phyloP scores from a whole-genome alignment of 2,888 invertebrate genomes.

The Drosophila sordidula region DNA sequence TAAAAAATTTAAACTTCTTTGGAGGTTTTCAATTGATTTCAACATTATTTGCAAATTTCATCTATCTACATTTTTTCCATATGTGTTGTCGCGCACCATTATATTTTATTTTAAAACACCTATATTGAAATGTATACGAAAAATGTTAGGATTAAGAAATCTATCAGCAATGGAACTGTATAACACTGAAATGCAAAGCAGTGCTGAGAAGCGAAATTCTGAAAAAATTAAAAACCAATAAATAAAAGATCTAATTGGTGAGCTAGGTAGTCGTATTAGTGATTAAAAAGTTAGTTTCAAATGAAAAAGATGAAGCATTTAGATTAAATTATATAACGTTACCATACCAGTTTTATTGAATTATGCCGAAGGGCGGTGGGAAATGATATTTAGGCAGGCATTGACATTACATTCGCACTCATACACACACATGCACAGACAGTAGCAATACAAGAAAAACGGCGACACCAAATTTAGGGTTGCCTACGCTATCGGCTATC shows the following conservation, averaged over 20 bases:
- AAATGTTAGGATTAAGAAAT: neutral
- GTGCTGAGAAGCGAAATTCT: constrained; percentile 13
- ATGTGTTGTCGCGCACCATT: neutral
- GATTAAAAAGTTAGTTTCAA: neutral
- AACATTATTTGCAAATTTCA: neutral
- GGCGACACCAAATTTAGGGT: constrained; percentile 46
- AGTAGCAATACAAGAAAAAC: constrained; percentile 12
- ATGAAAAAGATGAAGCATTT: neutral
- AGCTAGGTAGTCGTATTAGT: neutral
- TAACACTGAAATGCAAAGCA: neutral
- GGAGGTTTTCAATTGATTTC: neutral
- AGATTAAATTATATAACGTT: constrained; percentile 7
- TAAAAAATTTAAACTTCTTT: constrained; percentile 3
- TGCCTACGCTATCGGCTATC: constrained; percentile 46
- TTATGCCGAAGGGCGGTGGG: neutral
- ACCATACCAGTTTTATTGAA: neutral
- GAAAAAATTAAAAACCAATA: constrained; percentile 4
- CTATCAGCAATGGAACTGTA: neutral
- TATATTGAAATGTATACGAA: neutral
- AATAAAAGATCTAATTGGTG: constrained; percentile 1
- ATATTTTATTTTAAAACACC: too few species aligned
- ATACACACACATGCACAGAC: constrained; percentile 3
- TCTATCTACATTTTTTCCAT: too few species aligned
- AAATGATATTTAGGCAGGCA: constrained; percentile 8
- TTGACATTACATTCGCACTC: constrained; percentile 21